Evolutionary conservation across 2,888 invertebrate species (phyloP).

Genomic region (Encarsia formosa): DNA sequence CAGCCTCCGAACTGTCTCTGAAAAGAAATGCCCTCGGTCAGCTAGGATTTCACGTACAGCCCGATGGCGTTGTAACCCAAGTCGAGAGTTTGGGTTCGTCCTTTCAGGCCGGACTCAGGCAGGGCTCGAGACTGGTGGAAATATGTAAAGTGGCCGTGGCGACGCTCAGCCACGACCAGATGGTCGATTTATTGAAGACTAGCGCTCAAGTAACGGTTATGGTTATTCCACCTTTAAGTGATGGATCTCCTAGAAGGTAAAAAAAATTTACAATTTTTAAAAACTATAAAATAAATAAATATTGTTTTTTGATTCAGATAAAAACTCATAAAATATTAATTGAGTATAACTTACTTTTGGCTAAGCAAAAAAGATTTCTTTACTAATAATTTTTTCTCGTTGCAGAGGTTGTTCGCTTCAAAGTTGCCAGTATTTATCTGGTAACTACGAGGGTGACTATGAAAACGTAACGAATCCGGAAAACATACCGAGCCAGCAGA

Average conservation of each 20-base stretch:
- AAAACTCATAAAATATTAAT: too few species aligned
- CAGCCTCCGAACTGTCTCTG: conserved; percentile 75
- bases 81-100: conserved; percentile 75
- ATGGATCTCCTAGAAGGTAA: conserved; percentile 64
- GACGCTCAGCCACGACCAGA: conserved; percentile 85
- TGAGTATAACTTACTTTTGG: too few species aligned
- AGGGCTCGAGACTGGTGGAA: conserved; percentile 87
- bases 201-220: conserved; percentile 82
- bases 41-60: conserved; percentile 86
- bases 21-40: conserved; percentile 79
- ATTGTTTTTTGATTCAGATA: too few species aligned
- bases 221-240: conserved; percentile 70
- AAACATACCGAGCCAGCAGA: conserved; percentile 46
- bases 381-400: conserved; percentile 23
- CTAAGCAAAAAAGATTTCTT: too few species aligned
- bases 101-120: conserved; percentile 79
- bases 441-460: conserved; percentile 63
- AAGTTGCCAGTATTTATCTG: conserved; percentile 62
- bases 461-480: conserved; percentile 62
- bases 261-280: background rate
- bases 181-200: conserved; percentile 87
- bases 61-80: conserved; percentile 89
- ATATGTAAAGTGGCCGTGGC: conserved; percentile 86
- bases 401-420: conserved; percentile 61
- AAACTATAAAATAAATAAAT: background rate